Conservation (phyloP, 2,797 vertebrate genomes). For the Parambassis ranga region DNA sequence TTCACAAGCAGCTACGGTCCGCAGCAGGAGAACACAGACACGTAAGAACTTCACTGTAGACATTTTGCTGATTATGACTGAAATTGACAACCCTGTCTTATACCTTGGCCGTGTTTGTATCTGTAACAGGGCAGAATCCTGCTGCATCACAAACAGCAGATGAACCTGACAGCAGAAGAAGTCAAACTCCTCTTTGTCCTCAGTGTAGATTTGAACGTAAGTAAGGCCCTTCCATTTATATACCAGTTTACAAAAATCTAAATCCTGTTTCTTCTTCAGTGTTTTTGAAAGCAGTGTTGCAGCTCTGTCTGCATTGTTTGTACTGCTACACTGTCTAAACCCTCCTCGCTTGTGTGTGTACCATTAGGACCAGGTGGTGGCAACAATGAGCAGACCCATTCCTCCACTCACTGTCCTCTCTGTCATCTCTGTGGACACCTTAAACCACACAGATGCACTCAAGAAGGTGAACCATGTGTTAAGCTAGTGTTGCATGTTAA, state of each 20-base stretch:
- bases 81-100: no score
- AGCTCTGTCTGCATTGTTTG: neutral
- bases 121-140: slow-evolving; percentile 37
- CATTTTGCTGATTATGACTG: no score
- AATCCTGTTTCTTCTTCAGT: neutral
- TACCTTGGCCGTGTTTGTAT: neutral
- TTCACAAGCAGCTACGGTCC: neutral
- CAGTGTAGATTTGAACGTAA: slow-evolving; percentile 39
- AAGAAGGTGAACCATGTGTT: slow-evolving; percentile 41
- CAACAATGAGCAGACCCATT: neutral
- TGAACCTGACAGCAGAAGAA: slow-evolving; percentile 25
- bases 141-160: slow-evolving; percentile 2
- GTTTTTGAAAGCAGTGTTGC: neutral
- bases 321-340: neutral
- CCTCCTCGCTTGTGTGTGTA: neutral
- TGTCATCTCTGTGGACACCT: slow-evolving; percentile 42
- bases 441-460: neutral
- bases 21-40: slow-evolving; percentile 52
- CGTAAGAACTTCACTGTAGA: slow-evolving; percentile 62
- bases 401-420: neutral
- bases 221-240: neutral
- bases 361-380: slow-evolving; percentile 16
- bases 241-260: neutral
- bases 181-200: slow-evolving; percentile 17
- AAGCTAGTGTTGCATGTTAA: no score